phyloP scores from a whole-genome alignment of 2,797 vertebrate species.

The Enteromius thamalakanensis region DNA sequence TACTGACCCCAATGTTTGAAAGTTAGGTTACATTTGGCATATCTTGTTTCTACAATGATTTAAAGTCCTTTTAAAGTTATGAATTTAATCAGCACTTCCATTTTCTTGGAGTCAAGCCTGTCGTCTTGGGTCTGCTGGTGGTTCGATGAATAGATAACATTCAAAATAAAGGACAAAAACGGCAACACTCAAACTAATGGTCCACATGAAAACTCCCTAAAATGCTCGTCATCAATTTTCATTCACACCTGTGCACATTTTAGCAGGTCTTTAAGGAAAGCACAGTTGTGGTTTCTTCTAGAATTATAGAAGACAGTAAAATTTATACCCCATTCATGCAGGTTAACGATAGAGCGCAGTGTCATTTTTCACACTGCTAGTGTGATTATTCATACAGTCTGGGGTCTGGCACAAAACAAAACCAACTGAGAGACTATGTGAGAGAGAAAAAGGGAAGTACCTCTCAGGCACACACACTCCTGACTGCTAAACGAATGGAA shows the following conservation, averaged over 20 bases:
- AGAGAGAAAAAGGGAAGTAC: conserved; percentile 48
- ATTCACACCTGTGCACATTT: background rate
- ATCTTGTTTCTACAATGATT: background rate
- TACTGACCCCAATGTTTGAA: background rate
- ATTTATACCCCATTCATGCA: conserved; percentile 80
- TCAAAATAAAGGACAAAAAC: conserved; percentile 16
- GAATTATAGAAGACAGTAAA: conserved; percentile 77
- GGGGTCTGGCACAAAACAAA: conserved; percentile 75
- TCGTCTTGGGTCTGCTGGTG: background rate
- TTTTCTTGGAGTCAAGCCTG: background rate
- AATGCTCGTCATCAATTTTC: background rate
- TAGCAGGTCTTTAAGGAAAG: conserved; percentile 6
- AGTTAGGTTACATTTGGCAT: background rate
- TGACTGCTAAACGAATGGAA: conserved; percentile 28
- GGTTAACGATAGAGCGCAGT: conserved; percentile 79
- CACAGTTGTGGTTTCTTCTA: conserved; percentile 56
- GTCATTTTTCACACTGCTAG: conserved; percentile 84
- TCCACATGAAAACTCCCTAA: background rate
- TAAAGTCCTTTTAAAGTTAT: background rate
- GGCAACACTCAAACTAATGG: background rate
- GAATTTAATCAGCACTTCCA: background rate
- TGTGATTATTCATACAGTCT: conserved; percentile 82
- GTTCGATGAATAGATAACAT: background rate
- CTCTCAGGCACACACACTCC: conserved; percentile 58
- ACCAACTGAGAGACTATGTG: conserved; percentile 64